Evolutionary conservation across 2,888 invertebrate species (phyloP), one percentile per base, ranked within the genome.

Genomic region (Ecliptopera silaceata): DNA sequence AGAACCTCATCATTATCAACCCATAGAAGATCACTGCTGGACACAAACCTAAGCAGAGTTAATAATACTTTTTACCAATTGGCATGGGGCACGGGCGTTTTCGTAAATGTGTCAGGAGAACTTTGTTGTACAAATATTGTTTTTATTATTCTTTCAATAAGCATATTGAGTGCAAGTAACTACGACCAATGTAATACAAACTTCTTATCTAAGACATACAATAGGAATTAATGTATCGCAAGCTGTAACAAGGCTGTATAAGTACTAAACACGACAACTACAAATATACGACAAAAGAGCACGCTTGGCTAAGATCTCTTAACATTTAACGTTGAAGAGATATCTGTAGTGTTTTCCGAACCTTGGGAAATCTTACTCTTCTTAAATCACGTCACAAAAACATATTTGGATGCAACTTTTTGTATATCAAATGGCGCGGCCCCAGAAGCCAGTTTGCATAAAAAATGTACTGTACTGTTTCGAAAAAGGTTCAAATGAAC

Each of bases 111-210:
- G 8, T 50, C 38, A 53, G 56, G 54, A 54, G 61, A 68, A 63
- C 60, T 59, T 66, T 64, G 61, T 47, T 55, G 61, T 52, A 61
- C 60, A 69, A 61, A 69, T 58, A 54, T 60, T 56, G 48, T 66
- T 61, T 60, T 48, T 56, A 64, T 64, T 66, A 73, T 54, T 75
- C 77, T 77, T 80, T 80, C 61, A 63, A 71, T 82, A 85, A 83
- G 86, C 83, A 80, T 79, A 79, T 77, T 78, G 75, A 86, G 88
- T 87, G 88, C 86, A 80, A 75, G 81, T 83, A 85, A 78, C 82
- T 86, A 86, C 66, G 68, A 78, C 79, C 81, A 70, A 80, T 80
- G 81, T 84, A 84, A 82, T 88, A 88, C 83, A 86, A 88, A 82
- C 73, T 70, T 76, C 75, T 82, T 80, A 79, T 71, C 74, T 69